phyloP scores from a whole-genome alignment of 2,888 invertebrate species.

The Xanthorhoe designata region DNA sequence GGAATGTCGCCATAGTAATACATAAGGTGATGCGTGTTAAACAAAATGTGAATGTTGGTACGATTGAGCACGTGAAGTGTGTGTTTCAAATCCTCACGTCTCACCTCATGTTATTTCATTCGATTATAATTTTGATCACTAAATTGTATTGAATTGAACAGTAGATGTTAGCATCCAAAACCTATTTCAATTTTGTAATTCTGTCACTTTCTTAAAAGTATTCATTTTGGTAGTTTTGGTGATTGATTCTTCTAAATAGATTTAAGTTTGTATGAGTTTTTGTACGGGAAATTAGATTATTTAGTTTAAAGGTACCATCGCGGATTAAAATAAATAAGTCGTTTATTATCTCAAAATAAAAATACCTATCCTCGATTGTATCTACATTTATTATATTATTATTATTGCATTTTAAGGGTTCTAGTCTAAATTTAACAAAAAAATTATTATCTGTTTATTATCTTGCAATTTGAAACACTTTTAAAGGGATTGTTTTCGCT shows the following conservation, averaged over 20 bases:
- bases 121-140: constrained; percentile 18
- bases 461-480: constrained; percentile 17
- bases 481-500: constrained; percentile 19
- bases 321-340: not conserved
- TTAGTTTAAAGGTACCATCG: constrained; percentile 15
- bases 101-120: constrained; percentile 15
- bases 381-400: not conserved
- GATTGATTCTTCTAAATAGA: constrained; percentile 7
- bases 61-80: constrained; percentile 10
- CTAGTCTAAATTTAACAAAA: not conserved
- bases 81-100: constrained; percentile 6
- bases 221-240: constrained; percentile 15
- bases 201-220: not conserved
- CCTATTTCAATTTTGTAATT: constrained; percentile 10
- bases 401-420: constrained; percentile 1
- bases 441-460: constrained; percentile 15
- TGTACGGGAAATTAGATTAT: constrained; percentile 3
- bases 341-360: not conserved
- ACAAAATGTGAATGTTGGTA: not conserved
- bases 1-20: constrained; percentile 4
- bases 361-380: constrained; percentile 5
- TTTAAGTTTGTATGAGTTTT: constrained; percentile 3
- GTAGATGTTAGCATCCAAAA: constrained; percentile 14
- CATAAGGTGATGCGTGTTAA: constrained; percentile 20
- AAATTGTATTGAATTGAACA: constrained; percentile 13